Percentiles rank a stretch among this genome's conserved stretches.
Conservation (phyloP, 2,797 vertebrate species). For the Tokudaia tokunoshimensis region DNA sequence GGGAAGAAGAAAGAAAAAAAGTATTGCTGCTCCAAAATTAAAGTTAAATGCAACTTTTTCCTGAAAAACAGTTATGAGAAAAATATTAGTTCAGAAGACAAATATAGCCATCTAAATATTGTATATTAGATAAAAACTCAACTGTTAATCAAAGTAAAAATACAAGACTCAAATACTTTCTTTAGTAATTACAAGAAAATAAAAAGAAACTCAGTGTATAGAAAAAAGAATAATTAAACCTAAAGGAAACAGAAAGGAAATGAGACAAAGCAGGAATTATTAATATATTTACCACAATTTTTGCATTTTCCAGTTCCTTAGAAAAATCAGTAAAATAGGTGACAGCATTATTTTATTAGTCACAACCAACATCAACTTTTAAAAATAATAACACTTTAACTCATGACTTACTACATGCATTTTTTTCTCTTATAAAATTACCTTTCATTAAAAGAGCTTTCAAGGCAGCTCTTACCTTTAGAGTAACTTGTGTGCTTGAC, state of each 20-base stretch:
- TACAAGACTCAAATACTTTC: slow-evolving; percentile 38
- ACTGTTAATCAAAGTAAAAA: slow-evolving; percentile 52
- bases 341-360: slow-evolving; percentile 36
- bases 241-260: slow-evolving; percentile 45
- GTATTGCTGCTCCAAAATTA: neutral
- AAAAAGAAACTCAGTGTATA: slow-evolving; percentile 25
- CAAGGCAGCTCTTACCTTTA: neutral
- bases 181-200: slow-evolving; percentile 61
- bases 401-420: neutral
- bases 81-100: neutral
- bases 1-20: neutral
- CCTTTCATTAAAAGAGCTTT: neutral
- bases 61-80: neutral
- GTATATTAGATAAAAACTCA: slow-evolving; percentile 48
- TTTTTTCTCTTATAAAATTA: slow-evolving; percentile 37
- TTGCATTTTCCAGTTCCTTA: neutral
- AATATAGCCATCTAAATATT: slow-evolving; percentile 29
- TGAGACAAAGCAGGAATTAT: slow-evolving; percentile 44
- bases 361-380: slow-evolving; percentile 20
- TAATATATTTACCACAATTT: neutral
- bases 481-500: neutral
- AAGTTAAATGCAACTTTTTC: slow-evolving; percentile 41
- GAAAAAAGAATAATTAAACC: slow-evolving; percentile 41
- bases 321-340: slow-evolving; percentile 61
- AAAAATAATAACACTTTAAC: neutral